phyloP scores from a whole-genome alignment of 2,797 vertebrate species.

The Steatocranus sp. region DNA sequence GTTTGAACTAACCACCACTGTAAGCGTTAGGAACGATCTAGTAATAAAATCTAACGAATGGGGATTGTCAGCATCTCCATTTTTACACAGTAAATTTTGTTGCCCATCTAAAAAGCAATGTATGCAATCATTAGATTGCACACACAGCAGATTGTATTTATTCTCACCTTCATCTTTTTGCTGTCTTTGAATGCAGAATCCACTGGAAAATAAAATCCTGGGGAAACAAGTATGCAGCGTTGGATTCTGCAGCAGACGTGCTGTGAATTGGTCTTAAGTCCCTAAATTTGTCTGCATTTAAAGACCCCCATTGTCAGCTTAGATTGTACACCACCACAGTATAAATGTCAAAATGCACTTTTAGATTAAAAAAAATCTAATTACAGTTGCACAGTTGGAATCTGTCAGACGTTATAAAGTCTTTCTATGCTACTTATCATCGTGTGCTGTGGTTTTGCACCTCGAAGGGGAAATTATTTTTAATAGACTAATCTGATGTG shows the following conservation, averaged over 20 bases:
- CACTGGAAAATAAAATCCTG: neutral
- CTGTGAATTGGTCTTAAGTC: neutral
- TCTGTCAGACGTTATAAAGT: neutral
- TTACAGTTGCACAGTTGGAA: neutral
- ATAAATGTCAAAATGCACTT: neutral
- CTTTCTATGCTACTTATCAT: neutral
- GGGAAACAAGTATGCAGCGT: neutral
- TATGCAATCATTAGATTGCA: neutral
- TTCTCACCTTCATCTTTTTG: neutral
- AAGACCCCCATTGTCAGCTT: accelerated
- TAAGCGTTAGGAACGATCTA: neutral
- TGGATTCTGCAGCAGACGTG: neutral
- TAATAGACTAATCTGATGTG: neutral
- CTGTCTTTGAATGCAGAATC: neutral
- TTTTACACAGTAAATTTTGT: neutral
- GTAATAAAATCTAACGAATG: neutral
- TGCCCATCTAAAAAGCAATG: neutral
- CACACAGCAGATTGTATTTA: neutral
- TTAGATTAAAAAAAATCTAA: neutral
- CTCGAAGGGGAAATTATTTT: neutral
- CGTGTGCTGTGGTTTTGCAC: neutral
- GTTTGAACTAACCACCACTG: neutral
- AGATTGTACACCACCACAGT: neutral
- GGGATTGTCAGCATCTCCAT: neutral
- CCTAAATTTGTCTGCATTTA: neutral